Evolutionary conservation across 1,140 invertebrate genomes (phyloP), one percentile per base, ranked within the genome.

Genomic region (Antheraea mylitta): DNA sequence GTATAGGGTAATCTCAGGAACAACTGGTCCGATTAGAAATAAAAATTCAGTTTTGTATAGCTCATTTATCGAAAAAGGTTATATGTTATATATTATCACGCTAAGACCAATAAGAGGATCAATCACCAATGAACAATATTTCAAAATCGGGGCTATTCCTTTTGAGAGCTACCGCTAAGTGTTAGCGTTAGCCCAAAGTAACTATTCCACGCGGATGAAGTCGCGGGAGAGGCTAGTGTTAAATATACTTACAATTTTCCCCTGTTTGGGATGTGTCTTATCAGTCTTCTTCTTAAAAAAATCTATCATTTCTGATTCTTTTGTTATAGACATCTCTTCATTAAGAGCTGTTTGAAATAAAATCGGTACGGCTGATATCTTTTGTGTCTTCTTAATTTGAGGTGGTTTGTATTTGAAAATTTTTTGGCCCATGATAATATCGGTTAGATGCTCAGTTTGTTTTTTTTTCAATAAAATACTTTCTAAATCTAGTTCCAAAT

Each of bases 381-480:
- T 63, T 58, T 72, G 38, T 16, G 68, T 59, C 67, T 77, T 71
- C 53, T 77, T 63, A 61, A 58, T 53, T 13, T 68, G 61, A 38
- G 66, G 67, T n/a, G 60, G 66, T 66, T 79, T 85, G 66, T 69
- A 71, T 72, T 83, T 86, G 10, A 76, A 71, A 61, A 89, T 82
- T 76, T 85, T 86, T 58, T 81, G 68, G 6, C 85, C 86, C 19
- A 87, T 77, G 68, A 89, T 83, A 66, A 87, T 77, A 62, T 85
- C 78, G 38, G 53, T 65, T 13, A 64, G 53, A 58, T 70, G 30
- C n/a, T 67, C 53, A 48, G 48, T 30, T 69, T 70, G 61, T 30
- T 63, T 63, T 64, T 72, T 66, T 22, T 74, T 67, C 10, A 69
- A 71, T 62, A 73, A 18, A 48, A 76, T 74, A 61, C 78, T 75